Evolutionary conservation across 2,113 vertebrate genomes (phyloP), one percentile per base, ranked within the genome.

Genomic region (Australoheros scitulus): DNA sequence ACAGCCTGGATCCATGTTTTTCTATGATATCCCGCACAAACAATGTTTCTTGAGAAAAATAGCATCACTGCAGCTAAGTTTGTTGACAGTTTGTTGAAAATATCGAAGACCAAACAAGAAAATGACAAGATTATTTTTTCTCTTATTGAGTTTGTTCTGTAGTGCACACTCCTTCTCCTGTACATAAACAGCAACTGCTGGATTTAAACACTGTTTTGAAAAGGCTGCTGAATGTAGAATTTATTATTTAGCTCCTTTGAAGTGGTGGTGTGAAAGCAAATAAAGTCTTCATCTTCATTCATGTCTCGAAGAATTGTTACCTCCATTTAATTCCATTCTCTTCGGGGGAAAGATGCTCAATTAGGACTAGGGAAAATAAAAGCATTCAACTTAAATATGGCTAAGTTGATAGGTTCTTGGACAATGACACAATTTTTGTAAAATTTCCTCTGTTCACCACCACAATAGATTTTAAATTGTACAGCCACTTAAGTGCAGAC

Each of bases 81-180:
- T 91, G 89, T 86, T 92, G 91, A 90, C 86, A 89, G 80, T 91
- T 90, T 86, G 86, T 90, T 82, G 85, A 85, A 90, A 87, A 87
- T 82, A 80, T 78, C 36, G 72, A 88, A 83, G 55, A 80, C 55
- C 29, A 75, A 87, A 82, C 80, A 80, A 82, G 64, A 77, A 89
- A 86, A 80, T 86, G 65, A 89, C 78, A 80, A 75, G 57, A 83
- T 60, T 64, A 68, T 83, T 81, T 76, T 70, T 38, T 29, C 29
- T 74, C 61, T 88, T 56, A 47, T 78, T 18, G 22, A 64, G 29
- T 88, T 87, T 86, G 61, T 59, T 72, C 58, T 76, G 34, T 58
- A 20, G 64, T 72, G 68, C 55, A 10, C 9, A 50, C 55, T 64
- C 14, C 11, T 76, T 81, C 61, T 26, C 15, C 56, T 76, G 68